Conservation (phyloP, 2,797 vertebrate species). For the Squalus acanthias region DNA sequence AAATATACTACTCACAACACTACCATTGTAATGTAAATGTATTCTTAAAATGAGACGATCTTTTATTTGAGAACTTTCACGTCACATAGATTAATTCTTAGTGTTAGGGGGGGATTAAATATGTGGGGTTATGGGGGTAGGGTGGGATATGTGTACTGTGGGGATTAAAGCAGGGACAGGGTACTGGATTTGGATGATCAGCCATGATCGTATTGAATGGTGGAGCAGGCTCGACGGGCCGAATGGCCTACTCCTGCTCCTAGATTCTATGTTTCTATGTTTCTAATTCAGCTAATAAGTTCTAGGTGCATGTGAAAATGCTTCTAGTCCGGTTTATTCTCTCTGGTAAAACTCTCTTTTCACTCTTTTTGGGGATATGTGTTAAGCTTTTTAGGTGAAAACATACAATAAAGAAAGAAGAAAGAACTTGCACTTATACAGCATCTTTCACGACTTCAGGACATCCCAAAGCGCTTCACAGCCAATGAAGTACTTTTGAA, state of each 20-base stretch:
- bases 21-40: background rate
- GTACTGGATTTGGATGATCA: too few species aligned
- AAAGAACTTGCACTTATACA: background rate
- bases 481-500: background rate
- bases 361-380: background rate
- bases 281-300: background rate
- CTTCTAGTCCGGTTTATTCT: background rate
- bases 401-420: background rate
- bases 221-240: too few species aligned
- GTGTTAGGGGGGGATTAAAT: too few species aligned
- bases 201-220: too few species aligned
- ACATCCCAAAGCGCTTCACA: background rate
- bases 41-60: background rate
- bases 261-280: too few species aligned
- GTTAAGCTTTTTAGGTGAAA: background rate
- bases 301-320: background rate
- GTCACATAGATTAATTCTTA: background rate
- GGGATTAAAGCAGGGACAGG: too few species aligned
- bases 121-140: too few species aligned
- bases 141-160: too few species aligned
- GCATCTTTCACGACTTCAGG: background rate
- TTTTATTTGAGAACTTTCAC: background rate
- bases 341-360: background rate
- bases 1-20: background rate
- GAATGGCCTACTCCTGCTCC: too few species aligned